Evolutionary conservation across 2,113 vertebrate species (phyloP), one percentile per base, ranked within the genome.

Genomic region (Elephantulus edwardii): DNA sequence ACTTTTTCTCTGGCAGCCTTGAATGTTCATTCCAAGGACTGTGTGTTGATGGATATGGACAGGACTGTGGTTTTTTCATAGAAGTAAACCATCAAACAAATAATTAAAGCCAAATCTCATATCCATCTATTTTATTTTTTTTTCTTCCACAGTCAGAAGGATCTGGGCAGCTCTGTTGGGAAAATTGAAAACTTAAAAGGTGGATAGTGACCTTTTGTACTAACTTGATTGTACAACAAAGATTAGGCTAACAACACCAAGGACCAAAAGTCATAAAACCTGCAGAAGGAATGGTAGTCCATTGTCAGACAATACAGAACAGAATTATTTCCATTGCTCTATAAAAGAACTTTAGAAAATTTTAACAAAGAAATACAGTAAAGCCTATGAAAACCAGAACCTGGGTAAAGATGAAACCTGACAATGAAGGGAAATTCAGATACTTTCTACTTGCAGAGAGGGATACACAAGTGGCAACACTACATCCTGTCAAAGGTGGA

Each of bases 181-280:
- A 38, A 86, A 95, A 91, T 1, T 80, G 33, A 66, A 85, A 95
- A 20, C n/a, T 83, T 92, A 62, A 83, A 71, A 64, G 46, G 40
- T 66, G 38, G 42, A 6, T 52, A 52, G 24, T 28, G 20, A 79
- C 50, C 75, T 95, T 89, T 84, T 71, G 30, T 60, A 75, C 50
- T 56, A 88, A 22, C 71, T 58, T 58, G 10, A 42, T 52, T 71
- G 8, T 66, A 13, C 14, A n/a, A 64, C 62, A 46, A 90, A 91
- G 78, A 3, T 50, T 26, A 71, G 42, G 46, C 64, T 71, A 82
- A 81, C 22, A 54, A 20, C 68, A 90, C 66, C 60, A 90, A 71
- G 58, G 88, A 81, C 42, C 58, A n/a, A 76, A 79, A 86, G 71
- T 66, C 71, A 89, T 77, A 75, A 79, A 93, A 30, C 48, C n/a